phyloP scores from a whole-genome alignment of 2,888 invertebrate genomes.

The Leptopilina myrica region DNA sequence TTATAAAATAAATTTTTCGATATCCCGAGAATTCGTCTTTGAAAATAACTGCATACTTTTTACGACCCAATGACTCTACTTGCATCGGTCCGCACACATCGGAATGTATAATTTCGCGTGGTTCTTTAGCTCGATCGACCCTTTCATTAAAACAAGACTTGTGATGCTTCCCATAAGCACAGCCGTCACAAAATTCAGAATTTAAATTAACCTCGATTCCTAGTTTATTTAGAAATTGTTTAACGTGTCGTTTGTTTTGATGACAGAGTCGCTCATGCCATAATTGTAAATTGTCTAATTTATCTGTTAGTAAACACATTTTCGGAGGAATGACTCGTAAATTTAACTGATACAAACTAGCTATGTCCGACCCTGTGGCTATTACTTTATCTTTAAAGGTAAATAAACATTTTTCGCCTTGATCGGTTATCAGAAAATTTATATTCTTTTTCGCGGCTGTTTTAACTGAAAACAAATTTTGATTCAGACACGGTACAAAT shows the following conservation, averaged over 20 bases:
- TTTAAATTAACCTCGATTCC: not conserved
- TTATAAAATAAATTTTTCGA: conserved; percentile 28
- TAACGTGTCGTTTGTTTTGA: conserved; percentile 43
- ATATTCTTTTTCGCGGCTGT: too few relatives aligned
- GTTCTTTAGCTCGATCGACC: conserved; percentile 15
- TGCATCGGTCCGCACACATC: conserved; percentile 24
- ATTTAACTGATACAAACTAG: conserved; percentile 31
- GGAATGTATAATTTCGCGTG: conserved; percentile 20
- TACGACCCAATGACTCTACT: conserved; percentile 17
- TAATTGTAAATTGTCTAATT: conserved; percentile 10
- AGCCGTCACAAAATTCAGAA: not conserved
- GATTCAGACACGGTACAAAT: conserved; percentile 39
- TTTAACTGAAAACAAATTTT: conserved; percentile 47
- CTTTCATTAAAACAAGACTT: conserved; percentile 14
- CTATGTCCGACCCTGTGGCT: conserved; percentile 41
- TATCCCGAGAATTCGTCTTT: conserved; percentile 38
- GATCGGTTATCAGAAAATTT: conserved; percentile 38
- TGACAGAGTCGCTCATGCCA: conserved; percentile 45
- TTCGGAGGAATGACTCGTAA: conserved; percentile 24
- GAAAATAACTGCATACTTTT: conserved; percentile 38
- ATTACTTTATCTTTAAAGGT: conserved; percentile 17
- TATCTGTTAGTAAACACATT: not conserved
- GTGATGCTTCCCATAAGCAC: conserved; percentile 19
- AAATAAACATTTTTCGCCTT: conserved; percentile 42
- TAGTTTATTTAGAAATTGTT: conserved; percentile 6